Conservation (phyloP, 2,113 vertebrate species). For the Alouatta palliata region DNA sequence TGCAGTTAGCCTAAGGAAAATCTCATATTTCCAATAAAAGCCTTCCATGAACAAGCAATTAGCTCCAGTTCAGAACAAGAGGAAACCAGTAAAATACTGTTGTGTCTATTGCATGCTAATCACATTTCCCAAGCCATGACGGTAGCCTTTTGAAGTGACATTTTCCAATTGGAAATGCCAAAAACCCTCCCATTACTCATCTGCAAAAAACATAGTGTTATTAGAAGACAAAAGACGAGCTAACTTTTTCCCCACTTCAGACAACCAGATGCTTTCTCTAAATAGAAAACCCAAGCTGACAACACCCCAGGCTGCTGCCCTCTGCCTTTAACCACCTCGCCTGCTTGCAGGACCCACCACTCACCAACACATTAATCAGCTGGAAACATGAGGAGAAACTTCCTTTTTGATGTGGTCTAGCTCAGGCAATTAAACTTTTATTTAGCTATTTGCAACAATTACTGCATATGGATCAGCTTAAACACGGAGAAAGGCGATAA, state of each 20-base stretch:
- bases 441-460: not conserved
- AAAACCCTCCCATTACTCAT: constrained; percentile 1
- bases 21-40: not conserved
- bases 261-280: not conserved
- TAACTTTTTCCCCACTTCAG: not conserved
- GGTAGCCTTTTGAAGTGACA: constrained; percentile 37
- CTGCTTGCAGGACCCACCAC: not conserved
- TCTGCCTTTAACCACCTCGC: not conserved
- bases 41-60: not conserved
- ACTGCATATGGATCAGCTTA: not conserved
- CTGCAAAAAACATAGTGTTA: constrained; percentile 3
- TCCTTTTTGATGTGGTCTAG: not conserved
- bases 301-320: not conserved
- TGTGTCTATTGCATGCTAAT: not conserved
- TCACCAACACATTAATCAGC: not conserved
- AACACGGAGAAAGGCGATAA: not conserved
- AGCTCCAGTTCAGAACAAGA: not conserved
- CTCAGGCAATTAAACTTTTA: not conserved
- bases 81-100: not conserved
- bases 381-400: not conserved
- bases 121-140: not conserved
- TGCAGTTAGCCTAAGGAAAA: not conserved
- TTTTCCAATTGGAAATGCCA: constrained; percentile 36
- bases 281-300: not conserved
- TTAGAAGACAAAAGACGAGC: not conserved